These are phyloP conservation scores for Ctenodactylus gundi DNA, from an alignment of 2,113 vertebrate genomes.

Conservation along the genomic window DNA sequence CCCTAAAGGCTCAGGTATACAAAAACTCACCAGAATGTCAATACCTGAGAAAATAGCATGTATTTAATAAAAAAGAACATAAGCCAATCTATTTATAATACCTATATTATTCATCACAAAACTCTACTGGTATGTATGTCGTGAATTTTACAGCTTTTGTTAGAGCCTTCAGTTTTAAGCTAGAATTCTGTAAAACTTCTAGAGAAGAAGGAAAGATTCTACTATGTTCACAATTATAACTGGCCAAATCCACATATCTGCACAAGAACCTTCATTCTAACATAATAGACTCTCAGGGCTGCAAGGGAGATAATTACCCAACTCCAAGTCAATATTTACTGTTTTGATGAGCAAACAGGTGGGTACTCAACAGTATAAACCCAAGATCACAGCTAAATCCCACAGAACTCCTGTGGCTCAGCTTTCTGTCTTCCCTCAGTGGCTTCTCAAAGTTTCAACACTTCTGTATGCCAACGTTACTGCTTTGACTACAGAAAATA, in stretches of 20 bases:
- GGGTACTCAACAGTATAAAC: not conserved
- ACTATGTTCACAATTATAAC: not conserved
- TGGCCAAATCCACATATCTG: not conserved
- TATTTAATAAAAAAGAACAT: no score
- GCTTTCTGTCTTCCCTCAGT: not conserved
- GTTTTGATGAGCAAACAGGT: not conserved
- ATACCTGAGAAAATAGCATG: no score
- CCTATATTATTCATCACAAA: no score
- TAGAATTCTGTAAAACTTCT: not conserved
- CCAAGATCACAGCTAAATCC: not conserved
- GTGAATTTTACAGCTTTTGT: no score
- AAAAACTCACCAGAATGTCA: not conserved
- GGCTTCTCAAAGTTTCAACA: not conserved
- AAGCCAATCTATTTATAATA: no score
- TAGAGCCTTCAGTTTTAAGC: not conserved
- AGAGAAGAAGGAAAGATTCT: conserved; percentile 7
- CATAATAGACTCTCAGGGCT: not conserved
- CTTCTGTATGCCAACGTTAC: not conserved
- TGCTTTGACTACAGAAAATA: not conserved
- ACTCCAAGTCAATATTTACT: not conserved
- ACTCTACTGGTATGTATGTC: no score
- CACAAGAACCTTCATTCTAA: not conserved
- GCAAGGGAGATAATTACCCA: not conserved
- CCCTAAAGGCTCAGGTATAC: not conserved
- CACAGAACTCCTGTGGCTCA: not conserved